These are phyloP conservation scores for Chelidonichthys spinosus DNA, from an alignment of 2,797 vertebrate genomes.

Conservation along the genomic window DNA sequence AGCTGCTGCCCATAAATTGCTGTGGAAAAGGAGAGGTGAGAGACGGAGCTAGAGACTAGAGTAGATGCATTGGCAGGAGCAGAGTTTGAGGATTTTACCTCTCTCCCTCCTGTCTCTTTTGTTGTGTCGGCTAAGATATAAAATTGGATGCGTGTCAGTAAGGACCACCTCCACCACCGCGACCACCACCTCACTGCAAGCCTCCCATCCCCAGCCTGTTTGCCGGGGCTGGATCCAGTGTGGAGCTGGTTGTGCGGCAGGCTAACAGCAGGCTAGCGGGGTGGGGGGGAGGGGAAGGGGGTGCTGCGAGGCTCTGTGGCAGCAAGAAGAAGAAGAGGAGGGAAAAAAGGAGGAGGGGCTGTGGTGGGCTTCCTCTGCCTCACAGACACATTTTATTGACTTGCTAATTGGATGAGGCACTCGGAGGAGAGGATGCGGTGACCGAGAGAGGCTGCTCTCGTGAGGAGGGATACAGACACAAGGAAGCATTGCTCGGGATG, in stretches of 20 bases:
- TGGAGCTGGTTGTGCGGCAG: slow-evolving; percentile 64
- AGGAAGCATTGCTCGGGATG: slow-evolving; percentile 56
- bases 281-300: slow-evolving; percentile 38
- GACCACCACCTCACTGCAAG: slow-evolving; percentile 45
- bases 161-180: slow-evolving; percentile 43
- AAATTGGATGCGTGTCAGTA: slow-evolving; percentile 56
- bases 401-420: slow-evolving; percentile 86
- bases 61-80: slow-evolving; percentile 69
- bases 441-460: slow-evolving; percentile 74
- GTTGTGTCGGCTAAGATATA: slow-evolving; percentile 65
- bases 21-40: slow-evolving; percentile 42
- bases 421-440: slow-evolving; percentile 83
- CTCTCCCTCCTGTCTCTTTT: slow-evolving; percentile 60
- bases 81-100: slow-evolving; percentile 40
- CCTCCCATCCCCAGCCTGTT: slow-evolving; percentile 42
- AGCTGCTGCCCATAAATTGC: slow-evolving; percentile 65
- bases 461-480: slow-evolving; percentile 66
- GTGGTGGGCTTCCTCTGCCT: slow-evolving; percentile 79
- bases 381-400: slow-evolving; percentile 86
- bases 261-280: slow-evolving; percentile 58
- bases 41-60: slow-evolving; percentile 52
- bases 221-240: slow-evolving; percentile 54
- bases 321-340: slow-evolving; percentile 52
- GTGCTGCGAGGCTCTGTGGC: slow-evolving; percentile 69
- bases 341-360: slow-evolving; percentile 74